Conservation (phyloP, 2,797 vertebrate genomes). For the Oreochromis mossambicus region DNA sequence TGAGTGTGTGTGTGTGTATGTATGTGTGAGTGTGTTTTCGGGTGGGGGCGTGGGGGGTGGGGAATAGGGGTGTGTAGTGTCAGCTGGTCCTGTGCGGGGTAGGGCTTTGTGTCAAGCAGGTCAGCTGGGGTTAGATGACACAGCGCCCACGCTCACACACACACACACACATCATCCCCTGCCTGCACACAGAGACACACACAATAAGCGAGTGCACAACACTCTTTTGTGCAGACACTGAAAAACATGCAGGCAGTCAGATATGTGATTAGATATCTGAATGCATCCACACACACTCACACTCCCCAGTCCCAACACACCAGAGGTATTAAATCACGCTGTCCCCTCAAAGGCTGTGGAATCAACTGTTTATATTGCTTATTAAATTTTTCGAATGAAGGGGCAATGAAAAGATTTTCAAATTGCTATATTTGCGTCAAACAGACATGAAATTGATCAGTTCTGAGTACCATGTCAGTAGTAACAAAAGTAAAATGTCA, state of each 20-base stretch:
- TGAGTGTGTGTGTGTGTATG: not conserved
- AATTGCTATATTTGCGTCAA: slow-evolving; percentile 14
- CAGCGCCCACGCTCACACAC: not conserved
- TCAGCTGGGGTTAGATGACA: slow-evolving; percentile 52
- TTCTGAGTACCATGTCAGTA: not conserved
- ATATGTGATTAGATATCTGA: slow-evolving; percentile 29
- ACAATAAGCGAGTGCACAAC: slow-evolving; percentile 5
- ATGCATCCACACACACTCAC: not conserved
- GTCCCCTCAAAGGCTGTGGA: not conserved
- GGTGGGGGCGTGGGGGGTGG: not conserved
- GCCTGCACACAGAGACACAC: not conserved
- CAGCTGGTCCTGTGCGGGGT: slow-evolving; percentile 32
- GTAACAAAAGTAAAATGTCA: slow-evolving; percentile 9
- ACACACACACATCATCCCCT: not conserved
- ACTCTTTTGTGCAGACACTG: slow-evolving; percentile 37
- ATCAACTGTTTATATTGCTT: slow-evolving; percentile 30
- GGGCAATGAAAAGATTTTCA: not conserved
- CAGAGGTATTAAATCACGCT: slow-evolving; percentile 46
- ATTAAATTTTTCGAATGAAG: slow-evolving; percentile 4
- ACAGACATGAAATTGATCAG: not conserved
- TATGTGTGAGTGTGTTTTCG: not conserved
- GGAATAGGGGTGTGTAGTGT: slow-evolving; percentile 13
- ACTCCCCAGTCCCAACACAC: not conserved
- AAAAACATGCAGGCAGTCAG: slow-evolving; percentile 40
- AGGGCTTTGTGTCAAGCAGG: slow-evolving; percentile 62